Base-by-base conservation (phyloP, 2,113 vertebrate genomes). In the Lepisosteus oculatus region DNA sequence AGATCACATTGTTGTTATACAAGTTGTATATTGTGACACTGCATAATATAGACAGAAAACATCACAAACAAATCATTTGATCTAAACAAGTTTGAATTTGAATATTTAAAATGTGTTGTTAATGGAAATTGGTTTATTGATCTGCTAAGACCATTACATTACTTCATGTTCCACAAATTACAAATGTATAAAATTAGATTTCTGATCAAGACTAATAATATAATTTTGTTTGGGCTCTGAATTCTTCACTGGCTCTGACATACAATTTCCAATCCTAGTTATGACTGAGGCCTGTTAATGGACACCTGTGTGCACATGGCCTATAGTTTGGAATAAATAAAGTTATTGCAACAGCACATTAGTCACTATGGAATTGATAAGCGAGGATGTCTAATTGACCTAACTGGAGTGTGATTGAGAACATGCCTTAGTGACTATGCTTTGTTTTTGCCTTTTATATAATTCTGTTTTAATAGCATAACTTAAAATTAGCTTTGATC, bases 321-420 rank as follows among this genome's bases (percentile, higher is more conserved):
- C 12, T n/a, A 13, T 13, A 59, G 12, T 59, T 13, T n/a, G 11
- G 2, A 59, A n/a, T 12, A 59, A 59, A 59, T n/a, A 13, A 59
- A 4, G 56, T 59, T 59, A 59, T 59, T 59, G 56, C 56, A 14
- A 59, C 56, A 59, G 56, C 13, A 59, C 56, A 59, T 12, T 13
- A 59, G 56, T 59, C 56, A 59, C 56, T 59, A 59, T 59, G 56
- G 56, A 59, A 59, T 14, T 59, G 7, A 13, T 59, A 59, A 59
- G n/a, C 3, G 13, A 59, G 56, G 2, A 59, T 59, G n/a, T 2
- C 56, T 59, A 59, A 59, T 59, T 59, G n/a, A 12, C 12, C 11
- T 59, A 14, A 12, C 56, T 12, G 7, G 11, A 12, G 4, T 12
- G 2, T 59, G 56, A 12, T 59, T 59, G 56, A 14, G 56, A 59